Evolutionary conservation across 2,888 invertebrate genomes (phyloP), one percentile per base, ranked within the genome.

Genomic region (Neoascia interrupta): DNA sequence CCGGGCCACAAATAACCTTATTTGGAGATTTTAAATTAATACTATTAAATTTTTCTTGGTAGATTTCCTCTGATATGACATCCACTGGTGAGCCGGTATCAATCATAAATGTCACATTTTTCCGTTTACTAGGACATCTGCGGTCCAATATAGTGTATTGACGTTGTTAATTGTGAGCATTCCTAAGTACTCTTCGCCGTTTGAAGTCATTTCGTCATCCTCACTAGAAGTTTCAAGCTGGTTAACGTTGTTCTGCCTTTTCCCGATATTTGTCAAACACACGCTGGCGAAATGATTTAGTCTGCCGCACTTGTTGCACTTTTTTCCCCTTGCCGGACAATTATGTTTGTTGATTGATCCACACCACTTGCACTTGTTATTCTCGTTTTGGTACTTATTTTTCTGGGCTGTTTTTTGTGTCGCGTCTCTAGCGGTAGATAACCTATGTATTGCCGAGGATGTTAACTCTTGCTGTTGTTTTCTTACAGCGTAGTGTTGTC

Each of bases 1-100:
- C 53, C 3, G 23, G 31, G 0, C 53, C 53, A 53, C 53, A 37
- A 5, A 53, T 53, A 3, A 15, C 37, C 15, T 23, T 53, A 13
- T 37, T 23, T 6, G 37, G 15, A 3, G 37, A 8, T 15, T 37
- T 53, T 1, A 36, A 21, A 23, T 53, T 53, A 8, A 19, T 53
- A 4, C 19, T 11, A 18, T 34, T 15, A 18, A 49, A 49, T 19
- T 5, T n/a, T n/a, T 11, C 5, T 2, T 6, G 10, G 5, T 34
- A 34, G 8, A 49, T 18, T n/a, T 49, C 49, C 5, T 19, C 13
- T 8, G 19, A 49, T 16, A 41, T 41, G 1, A 41, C 31, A 41
- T 56, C 41, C 18, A 56, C 28, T 28, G 54, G 54, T n/a, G 41
- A 54, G 16, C 54, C 54, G 16, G 41, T 54, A n/a, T 54, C 54